These are phyloP conservation scores for Tauraco hartlaubi DNA, from an alignment of 2,797 vertebrate genomes.

Conservation along the genomic window DNA sequence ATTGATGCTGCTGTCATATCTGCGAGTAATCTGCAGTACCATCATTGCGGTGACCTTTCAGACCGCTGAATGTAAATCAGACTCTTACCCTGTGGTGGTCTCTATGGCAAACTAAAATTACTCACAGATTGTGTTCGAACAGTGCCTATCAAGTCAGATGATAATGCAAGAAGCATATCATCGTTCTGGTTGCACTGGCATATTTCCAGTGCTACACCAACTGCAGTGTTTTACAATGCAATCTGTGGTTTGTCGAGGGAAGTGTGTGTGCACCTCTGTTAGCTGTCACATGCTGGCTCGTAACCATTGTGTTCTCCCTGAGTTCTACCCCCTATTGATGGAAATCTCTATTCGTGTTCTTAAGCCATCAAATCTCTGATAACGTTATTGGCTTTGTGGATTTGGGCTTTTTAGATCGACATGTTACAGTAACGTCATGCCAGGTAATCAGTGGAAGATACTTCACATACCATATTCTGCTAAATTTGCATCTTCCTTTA, in stretches of 20 bases:
- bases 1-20: constrained; percentile 21
- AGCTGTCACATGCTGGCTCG: not conserved
- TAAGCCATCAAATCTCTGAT: not conserved
- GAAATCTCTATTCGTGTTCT: not conserved
- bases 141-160: constrained; percentile 23
- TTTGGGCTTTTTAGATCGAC: not conserved
- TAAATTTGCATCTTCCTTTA: not conserved
- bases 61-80: constrained; percentile 18
- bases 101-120: constrained; percentile 39
- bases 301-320: not conserved
- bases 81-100: not conserved
- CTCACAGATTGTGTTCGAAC: constrained; percentile 1
- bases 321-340: not conserved
- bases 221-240: not conserved
- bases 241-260: not conserved
- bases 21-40: constrained; percentile 27
- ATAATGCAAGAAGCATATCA: not conserved
- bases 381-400: not conserved
- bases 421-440: not conserved
- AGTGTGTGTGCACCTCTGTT: not conserved
- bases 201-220: not conserved
- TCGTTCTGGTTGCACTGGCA: not conserved
- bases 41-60: constrained; percentile 30
- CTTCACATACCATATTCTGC: not conserved
- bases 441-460: not conserved